These are phyloP conservation scores for Eretmochelys imbricata DNA, from an alignment of 2,113 vertebrate species.

Conservation along the genomic window DNA sequence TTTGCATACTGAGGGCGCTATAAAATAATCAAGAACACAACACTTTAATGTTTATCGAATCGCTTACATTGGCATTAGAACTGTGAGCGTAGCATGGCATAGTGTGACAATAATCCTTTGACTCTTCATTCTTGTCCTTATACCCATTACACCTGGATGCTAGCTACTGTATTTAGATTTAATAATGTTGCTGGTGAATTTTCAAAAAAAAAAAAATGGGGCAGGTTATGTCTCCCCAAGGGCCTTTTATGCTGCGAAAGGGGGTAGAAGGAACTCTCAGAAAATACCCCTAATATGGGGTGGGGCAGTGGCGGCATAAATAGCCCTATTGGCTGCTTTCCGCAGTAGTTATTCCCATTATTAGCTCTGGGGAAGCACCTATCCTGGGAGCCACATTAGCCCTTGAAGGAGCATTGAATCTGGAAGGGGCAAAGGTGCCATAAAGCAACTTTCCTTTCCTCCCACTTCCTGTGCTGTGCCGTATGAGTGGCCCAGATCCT, in stretches of 20 bases:
- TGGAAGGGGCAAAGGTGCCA: not conserved
- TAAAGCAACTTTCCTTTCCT: not conserved
- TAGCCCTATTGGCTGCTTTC: conserved; percentile 60
- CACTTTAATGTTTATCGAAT: conserved; percentile 19
- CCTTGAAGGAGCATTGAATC: not conserved
- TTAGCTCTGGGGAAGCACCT: not conserved
- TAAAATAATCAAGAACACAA: conserved; percentile 15
- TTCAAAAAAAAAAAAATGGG: not conserved
- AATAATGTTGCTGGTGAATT: conserved; percentile 3
- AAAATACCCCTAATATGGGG: conserved; percentile 6
- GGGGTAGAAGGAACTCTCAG: conserved; percentile 15
- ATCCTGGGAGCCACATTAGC: not conserved
- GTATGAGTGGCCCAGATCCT: not conserved
- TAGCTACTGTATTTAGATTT: not conserved
- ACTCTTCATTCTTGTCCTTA: not conserved
- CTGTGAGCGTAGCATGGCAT: not conserved
- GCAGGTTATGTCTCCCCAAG: conserved; percentile 16
- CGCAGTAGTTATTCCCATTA: conserved; percentile 32
- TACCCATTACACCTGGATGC: not conserved
- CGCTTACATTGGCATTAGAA: not conserved
- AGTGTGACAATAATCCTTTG: not conserved
- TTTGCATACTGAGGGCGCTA: not conserved
- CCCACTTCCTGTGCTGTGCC: not conserved
- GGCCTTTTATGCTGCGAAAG: not conserved
- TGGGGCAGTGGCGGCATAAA: not conserved